phyloP scores from a whole-genome alignment of 2,113 vertebrate genomes.

The Mixornis gularis region DNA sequence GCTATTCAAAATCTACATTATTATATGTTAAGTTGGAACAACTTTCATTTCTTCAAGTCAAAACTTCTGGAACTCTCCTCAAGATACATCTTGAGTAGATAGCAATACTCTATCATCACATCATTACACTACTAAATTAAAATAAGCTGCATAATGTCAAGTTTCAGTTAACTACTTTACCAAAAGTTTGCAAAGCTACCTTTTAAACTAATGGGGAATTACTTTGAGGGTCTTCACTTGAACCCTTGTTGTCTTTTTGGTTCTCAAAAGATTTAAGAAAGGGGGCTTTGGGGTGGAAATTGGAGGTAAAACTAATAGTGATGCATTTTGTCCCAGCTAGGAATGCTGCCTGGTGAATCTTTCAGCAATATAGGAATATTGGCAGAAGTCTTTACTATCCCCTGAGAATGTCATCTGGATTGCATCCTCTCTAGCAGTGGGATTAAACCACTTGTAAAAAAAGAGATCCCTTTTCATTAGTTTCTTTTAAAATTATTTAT shows the following conservation, averaged over 20 bases:
- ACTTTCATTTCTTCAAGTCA: neutral
- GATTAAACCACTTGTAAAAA: constrained; percentile 65
- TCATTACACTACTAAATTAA: neutral
- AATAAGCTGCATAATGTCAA: neutral
- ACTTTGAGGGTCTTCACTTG: neutral
- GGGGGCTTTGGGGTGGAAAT: neutral
- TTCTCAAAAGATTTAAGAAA: neutral
- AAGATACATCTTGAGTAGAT: neutral
- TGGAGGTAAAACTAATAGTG: neutral
- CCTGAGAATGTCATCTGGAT: constrained; percentile 54
- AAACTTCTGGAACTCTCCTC: neutral
- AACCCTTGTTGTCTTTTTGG: neutral
- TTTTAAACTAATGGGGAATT: neutral
- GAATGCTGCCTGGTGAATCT: constrained; percentile 45
- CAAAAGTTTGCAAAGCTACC: neutral
- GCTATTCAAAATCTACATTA: neutral
- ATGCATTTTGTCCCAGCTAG: constrained; percentile 16
- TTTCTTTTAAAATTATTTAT: neutral
- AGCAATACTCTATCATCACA: neutral
- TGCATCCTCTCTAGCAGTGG: constrained; percentile 35
- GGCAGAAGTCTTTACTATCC: constrained; percentile 13
- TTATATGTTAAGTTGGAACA: neutral
- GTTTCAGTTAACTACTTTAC: neutral
- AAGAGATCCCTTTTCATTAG: constrained; percentile 28
- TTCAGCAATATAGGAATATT: constrained; percentile 50